Evolutionary conservation across 2,797 vertebrate genomes (phyloP).

Genomic region (Erpetoichthys calabaricus): DNA sequence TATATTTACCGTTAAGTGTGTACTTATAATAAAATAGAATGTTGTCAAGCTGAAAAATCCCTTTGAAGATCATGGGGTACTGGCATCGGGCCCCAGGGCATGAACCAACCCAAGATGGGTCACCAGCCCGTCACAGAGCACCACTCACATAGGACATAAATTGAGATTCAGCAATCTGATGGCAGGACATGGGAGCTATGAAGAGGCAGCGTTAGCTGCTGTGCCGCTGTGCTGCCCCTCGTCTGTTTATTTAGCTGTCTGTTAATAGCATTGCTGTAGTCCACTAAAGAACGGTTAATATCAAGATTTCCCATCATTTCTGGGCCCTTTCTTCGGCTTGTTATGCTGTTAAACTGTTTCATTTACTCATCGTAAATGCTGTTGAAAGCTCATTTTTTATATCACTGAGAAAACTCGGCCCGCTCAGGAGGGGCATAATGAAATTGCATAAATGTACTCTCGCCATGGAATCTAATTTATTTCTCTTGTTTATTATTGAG

Average conservation of each 20-base stretch:
- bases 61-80: too few species aligned
- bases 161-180: too few species aligned
- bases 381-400: slow-evolving; percentile 64
- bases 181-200: too few species aligned
- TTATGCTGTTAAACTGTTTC: slow-evolving; percentile 67
- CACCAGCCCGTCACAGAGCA: too few species aligned
- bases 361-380: slow-evolving; percentile 61
- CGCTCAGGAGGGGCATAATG: slow-evolving; percentile 63
- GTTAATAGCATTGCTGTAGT: slow-evolving; percentile 4
- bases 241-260: neutral
- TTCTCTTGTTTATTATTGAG: slow-evolving; percentile 69
- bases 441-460: slow-evolving; percentile 70
- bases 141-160: too few species aligned
- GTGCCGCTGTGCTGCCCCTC: neutral
- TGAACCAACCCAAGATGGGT: too few species aligned
- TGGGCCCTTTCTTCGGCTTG: slow-evolving; percentile 40
- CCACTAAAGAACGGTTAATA: slow-evolving; percentile 18
- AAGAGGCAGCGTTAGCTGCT: too few species aligned
- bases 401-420: slow-evolving; percentile 55
- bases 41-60: too few species aligned
- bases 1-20: too few species aligned
- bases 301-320: slow-evolving; percentile 48
- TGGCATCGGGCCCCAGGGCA: too few species aligned
- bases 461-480: slow-evolving; percentile 68
- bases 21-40: too few species aligned